Evolutionary conservation across 2,888 invertebrate species (phyloP), one percentile per base, ranked within the genome.

Genomic region (Nomada hirtipes): DNA sequence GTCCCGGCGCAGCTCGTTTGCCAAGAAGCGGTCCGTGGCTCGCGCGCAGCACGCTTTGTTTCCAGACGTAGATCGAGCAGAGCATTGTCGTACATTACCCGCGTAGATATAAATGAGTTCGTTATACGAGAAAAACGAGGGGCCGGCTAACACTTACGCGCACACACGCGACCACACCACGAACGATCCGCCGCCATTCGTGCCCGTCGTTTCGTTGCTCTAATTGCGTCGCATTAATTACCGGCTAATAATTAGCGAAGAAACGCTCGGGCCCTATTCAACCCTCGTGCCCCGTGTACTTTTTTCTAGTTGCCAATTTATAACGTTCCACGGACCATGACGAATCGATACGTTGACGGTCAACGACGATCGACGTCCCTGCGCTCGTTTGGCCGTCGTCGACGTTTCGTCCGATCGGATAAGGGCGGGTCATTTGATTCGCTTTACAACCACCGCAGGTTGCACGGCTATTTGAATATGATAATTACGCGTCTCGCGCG

Each of bases 1-100:
- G 82, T 74, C 50, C 79, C 47, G 42, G 78, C 63, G 70, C 65
- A 79, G 82, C 84, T 88, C 88, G 85, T 85, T 88, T 85, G 83
- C 88, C 79, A 79, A 80, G 74, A 63, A 73, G 76, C 78, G 55
- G 36, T 59, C 52, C 44, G 44, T n/a, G 44, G 69, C 71, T 52
- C 42, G 42, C 26, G 20, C 23, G 23, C 26, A n/a, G 29, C 75
- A 23, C 73, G 85, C 86, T 86, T 86, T 82, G 88, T 88, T 84
- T 76, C 79, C 65, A 71, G 71, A 77, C 85, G 79, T 76, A 86
- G 84, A 86, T 86, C 82, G 78, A 81, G 77, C 81, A 71, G 60
- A 64, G 79, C 76, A 74, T 76, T 85, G 85, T 77, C 83, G 70
- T 85, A 73, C 82, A 71, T 83, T 78, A 71, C 47, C 70, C 69